Evolutionary conservation across 2,888 invertebrate species (phyloP).

Genomic region (Oxytorus armatus): DNA sequence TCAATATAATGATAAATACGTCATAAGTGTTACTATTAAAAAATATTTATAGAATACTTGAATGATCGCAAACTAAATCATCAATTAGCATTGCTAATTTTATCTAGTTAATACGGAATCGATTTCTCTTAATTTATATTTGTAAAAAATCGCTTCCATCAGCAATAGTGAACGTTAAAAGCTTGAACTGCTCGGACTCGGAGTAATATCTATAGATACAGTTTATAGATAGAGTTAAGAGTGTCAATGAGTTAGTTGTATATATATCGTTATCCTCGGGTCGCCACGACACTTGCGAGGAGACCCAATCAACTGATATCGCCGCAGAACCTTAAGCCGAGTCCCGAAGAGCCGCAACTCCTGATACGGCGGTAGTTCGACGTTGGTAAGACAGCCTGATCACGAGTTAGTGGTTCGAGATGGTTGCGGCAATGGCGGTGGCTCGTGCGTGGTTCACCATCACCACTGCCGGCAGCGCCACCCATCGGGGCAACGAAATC

Average conservation of each 20-base stretch:
- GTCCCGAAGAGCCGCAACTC: constrained; percentile 81
- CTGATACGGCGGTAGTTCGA: constrained; percentile 77
- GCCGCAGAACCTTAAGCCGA: constrained; percentile 79
- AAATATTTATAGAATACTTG: neutral
- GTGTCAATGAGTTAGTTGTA: constrained; percentile 39
- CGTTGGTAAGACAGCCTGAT: constrained; percentile 66
- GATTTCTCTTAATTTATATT: neutral
- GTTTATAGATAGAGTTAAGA: constrained; percentile 11
- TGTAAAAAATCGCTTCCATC: neutral
- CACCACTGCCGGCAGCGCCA: neutral
- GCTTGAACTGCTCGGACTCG: neutral
- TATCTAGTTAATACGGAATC: neutral
- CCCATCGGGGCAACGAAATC: constrained; percentile 57
- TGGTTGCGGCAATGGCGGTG: constrained; percentile 68
- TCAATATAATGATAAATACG: too few relatives aligned
- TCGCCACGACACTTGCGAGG: constrained; percentile 66
- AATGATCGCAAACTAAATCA: neutral
- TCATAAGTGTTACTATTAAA: too few relatives aligned
- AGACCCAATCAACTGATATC: constrained; percentile 84
- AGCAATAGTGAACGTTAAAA: neutral
- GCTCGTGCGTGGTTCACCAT: constrained; percentile 43
- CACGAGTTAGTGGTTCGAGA: constrained; percentile 84
- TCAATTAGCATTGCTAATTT: neutral
- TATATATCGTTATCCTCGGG: constrained; percentile 16
- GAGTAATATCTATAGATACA: constrained; percentile 21